Conservation (phyloP, 2,888 invertebrate species). For the Rotaria magnacalcarata region DNA sequence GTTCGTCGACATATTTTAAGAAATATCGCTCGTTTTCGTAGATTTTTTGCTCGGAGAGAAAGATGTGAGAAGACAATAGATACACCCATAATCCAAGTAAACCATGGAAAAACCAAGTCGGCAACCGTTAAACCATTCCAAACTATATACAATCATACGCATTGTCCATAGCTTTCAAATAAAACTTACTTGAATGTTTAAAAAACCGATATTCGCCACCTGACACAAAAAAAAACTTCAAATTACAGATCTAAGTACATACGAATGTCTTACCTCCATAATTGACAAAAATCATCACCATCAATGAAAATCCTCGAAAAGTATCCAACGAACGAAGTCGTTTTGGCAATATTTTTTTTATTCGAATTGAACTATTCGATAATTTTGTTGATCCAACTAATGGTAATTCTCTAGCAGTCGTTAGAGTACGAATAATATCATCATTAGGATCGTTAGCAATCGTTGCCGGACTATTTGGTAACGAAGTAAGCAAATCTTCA, state of each 20-base stretch:
- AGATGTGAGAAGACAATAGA: slow-evolving; percentile 37
- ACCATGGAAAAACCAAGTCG: slow-evolving; percentile 89
- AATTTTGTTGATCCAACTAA: neutral
- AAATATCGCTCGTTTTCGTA: slow-evolving; percentile 19
- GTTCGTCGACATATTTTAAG: slow-evolving; percentile 36
- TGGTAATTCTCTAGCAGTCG: neutral
- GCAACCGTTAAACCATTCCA: slow-evolving; percentile 89
- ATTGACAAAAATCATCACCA: slow-evolving; percentile 81
- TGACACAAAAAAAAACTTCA: neutral
- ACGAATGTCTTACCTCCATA: slow-evolving; percentile 63
- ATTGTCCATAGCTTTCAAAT: neutral
- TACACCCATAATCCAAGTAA: slow-evolving; percentile 42
- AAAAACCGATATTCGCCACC: slow-evolving; percentile 80
- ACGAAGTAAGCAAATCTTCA: neutral
- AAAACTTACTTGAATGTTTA: slow-evolving; percentile 68
- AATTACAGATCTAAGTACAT: neutral
- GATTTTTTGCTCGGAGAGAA: slow-evolving; percentile 34
- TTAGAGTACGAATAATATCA: neutral
- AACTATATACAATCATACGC: slow-evolving; percentile 54
- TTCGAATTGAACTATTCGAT: neutral
- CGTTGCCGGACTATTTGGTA: neutral
- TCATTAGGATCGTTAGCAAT: neutral
- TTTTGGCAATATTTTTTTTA: slow-evolving; percentile 27
- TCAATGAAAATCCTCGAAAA: slow-evolving; percentile 58
- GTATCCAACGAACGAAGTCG: slow-evolving; percentile 52